Evolutionary conservation across 1,140 invertebrate genomes (phyloP), one percentile per base, ranked within the genome.

Genomic region (Zaprionus capensis): DNA sequence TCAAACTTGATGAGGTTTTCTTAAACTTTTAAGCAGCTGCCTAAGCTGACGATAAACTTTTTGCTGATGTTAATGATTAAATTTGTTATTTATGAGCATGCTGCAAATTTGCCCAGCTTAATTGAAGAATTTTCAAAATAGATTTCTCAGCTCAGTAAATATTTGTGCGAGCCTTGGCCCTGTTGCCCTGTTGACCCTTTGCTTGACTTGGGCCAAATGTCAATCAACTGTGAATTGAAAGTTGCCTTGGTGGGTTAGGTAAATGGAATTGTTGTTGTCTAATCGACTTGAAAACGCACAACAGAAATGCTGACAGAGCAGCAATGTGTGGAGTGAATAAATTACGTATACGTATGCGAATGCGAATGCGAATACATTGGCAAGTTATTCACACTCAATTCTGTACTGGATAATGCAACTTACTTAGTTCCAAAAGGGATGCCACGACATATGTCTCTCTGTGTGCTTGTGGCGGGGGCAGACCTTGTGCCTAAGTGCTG

Each of bases 401-500:
- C 41, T 9, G 17, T 11, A 51, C 46, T 22, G 20, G 20, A 17
- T 41, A 41, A 31, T 41, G 41, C 44, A 20, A 41, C 26, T 49
- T 44, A 51, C 17, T 20, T 55, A 15, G 34, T 49, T 22, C 6
- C 34, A 7, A 20, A 20, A 17, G 14, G 55, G n/a, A 12, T n/a
- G 41, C 57, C 41, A 38, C 26, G 55, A 44, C 44, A 59, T 59
- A 34, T 17, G 24, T 28, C 36, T 20, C 5, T 20, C 5, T 17
- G 2, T 17, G 15, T 15, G 38, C 5, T 15, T 15, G 38, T n/a
- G 15, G 38, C 38, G 38, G 38, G 38, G 36, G 12, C 46, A 20
- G 63, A 59, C 83, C 84, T 78, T 87, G 73, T 46, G 69, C n/a
- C 66, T 81, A 79, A 82, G 71, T 75, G 65, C 65, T 77, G 73